phyloP scores from a whole-genome alignment of 2,888 invertebrate genomes.

The Phyto melanocephala region DNA sequence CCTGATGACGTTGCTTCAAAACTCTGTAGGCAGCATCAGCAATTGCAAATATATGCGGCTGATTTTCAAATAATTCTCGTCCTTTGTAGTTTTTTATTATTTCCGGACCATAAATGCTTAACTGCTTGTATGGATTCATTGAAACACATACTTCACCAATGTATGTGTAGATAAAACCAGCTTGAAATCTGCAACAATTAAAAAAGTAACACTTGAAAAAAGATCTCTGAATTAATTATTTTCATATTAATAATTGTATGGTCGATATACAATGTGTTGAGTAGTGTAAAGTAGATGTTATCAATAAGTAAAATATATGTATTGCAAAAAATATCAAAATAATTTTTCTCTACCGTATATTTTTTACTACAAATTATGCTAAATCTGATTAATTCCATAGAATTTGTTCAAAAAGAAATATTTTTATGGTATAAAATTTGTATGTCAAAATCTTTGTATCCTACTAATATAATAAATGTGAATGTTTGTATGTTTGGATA shows the following conservation, averaged over 20 bases:
- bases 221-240: neutral
- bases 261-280: neutral
- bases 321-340: too few relatives aligned
- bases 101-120: constrained; percentile 94
- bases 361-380: too few relatives aligned
- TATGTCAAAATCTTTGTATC: too few relatives aligned
- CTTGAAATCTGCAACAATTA: constrained; percentile 84
- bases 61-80: constrained; percentile 97
- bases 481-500: too few relatives aligned
- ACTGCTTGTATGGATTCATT: constrained; percentile 95
- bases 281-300: too few relatives aligned
- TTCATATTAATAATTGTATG: neutral
- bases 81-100: constrained; percentile 94
- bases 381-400: too few relatives aligned
- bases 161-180: constrained; percentile 97
- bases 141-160: constrained; percentile 99
- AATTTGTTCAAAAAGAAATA: too few relatives aligned
- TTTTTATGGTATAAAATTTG: too few relatives aligned
- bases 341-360: too few relatives aligned
- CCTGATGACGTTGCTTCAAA: constrained; percentile 92
- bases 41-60: constrained; percentile 98
- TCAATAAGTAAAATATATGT: too few relatives aligned
- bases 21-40: constrained; percentile 97
- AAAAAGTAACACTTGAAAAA: neutral
- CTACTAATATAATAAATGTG: too few relatives aligned